phyloP scores from a whole-genome alignment of 2,113 vertebrate species.

The Onychorhynchus coronatus region DNA sequence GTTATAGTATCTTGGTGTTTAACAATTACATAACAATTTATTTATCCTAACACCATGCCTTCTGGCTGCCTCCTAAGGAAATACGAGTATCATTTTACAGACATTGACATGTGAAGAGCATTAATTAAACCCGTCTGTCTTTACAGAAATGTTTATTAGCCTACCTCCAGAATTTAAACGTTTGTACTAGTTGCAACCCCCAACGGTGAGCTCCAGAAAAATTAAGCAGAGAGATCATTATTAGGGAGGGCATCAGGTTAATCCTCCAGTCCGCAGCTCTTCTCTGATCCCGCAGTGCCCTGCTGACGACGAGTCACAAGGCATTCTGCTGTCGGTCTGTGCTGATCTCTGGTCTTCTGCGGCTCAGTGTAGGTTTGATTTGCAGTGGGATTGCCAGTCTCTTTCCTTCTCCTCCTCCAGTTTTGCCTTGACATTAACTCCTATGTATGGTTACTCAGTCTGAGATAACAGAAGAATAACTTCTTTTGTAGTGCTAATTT shows the following conservation, averaged over 20 bases:
- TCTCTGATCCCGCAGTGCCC: background rate
- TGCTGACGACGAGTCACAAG: background rate
- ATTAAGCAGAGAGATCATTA: background rate
- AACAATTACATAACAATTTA: background rate
- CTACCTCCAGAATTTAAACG: background rate
- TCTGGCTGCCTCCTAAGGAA: background rate
- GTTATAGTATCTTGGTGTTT: background rate
- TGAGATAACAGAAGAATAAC: background rate
- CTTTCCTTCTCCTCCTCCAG: background rate
- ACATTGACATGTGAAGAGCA: background rate
- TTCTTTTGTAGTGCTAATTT: conserved; percentile 7
- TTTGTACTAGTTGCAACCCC: background rate
- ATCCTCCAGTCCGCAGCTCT: background rate
- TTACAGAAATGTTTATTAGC: background rate
- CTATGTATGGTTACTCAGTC: background rate
- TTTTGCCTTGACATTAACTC: background rate
- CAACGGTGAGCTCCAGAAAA: background rate
- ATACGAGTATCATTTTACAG: background rate
- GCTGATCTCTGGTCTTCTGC: background rate
- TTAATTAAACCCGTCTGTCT: background rate
- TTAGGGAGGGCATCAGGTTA: background rate
- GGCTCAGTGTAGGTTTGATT: fast-evolving
- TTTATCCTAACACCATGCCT: background rate
- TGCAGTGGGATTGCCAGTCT: background rate
- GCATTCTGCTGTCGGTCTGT: fast-evolving